These are phyloP conservation scores for Sisor rabdophorus DNA, from an alignment of 2,113 vertebrate species.

Conservation along the genomic window DNA sequence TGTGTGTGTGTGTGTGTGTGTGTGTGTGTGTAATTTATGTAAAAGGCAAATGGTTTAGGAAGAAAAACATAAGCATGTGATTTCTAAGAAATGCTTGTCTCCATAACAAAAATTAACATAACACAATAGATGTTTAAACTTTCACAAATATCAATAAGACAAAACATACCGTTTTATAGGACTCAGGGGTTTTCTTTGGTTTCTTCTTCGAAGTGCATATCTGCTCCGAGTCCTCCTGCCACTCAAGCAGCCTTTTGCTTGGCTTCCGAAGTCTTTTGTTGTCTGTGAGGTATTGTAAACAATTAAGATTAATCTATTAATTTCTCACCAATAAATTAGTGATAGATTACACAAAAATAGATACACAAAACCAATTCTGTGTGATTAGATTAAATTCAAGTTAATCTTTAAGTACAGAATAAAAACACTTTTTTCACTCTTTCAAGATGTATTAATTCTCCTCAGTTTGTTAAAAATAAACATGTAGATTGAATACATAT, in stretches of 20 bases:
- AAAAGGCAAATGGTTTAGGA: not conserved
- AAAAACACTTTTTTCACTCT: not conserved
- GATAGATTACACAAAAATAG: too few species aligned
- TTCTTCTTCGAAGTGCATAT: slow-evolving; percentile 88
- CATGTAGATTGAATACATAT: not conserved
- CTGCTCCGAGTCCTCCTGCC: slow-evolving; percentile 85
- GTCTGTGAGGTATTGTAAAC: slow-evolving; percentile 66
- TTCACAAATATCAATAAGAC: not conserved
- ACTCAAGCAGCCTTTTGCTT: slow-evolving; percentile 88
- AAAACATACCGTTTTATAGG: slow-evolving; percentile 71
- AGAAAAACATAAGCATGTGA: not conserved
- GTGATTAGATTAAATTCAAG: too few species aligned
- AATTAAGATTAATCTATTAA: not conserved
- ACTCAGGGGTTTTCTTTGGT: slow-evolving; percentile 74
- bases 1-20: too few species aligned
- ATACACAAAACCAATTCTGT: not conserved
- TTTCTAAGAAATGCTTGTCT: not conserved
- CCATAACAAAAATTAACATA: too few species aligned
- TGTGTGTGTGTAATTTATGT: too few species aligned
- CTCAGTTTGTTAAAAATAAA: not conserved
- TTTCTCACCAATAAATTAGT: not conserved
- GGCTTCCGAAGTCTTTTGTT: slow-evolving; percentile 91
- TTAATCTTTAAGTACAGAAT: not conserved
- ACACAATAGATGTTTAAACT: not conserved
- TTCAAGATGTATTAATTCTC: not conserved